Percentiles rank a stretch among this genome's conserved stretches.
These are phyloP conservation scores for Patella ulyssiponensis DNA, from an alignment of 2,888 invertebrate species.

Conservation along the genomic window DNA sequence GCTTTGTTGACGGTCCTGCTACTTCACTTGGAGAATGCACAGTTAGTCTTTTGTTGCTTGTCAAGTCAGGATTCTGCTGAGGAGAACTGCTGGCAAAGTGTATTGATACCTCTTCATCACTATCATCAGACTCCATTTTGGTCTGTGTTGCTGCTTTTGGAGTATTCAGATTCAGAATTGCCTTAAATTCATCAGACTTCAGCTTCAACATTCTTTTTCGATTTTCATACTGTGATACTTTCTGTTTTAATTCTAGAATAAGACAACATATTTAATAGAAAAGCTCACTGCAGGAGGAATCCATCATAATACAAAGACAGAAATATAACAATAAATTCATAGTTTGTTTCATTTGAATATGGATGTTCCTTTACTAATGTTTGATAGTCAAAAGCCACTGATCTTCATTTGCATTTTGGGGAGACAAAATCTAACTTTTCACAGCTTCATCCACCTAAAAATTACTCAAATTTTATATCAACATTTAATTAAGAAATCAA, in stretches of 20 bases:
- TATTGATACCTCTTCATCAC: background rate
- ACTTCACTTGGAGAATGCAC: background rate
- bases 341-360: too few species aligned
- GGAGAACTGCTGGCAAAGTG: background rate
- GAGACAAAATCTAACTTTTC: too few species aligned
- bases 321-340: background rate
- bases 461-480: too few species aligned
- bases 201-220: conserved; percentile 50
- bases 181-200: conserved; percentile 54
- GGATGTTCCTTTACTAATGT: too few species aligned
- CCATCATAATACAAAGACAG: background rate
- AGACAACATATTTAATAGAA: background rate
- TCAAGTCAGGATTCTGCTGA: background rate
- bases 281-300: too few species aligned
- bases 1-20: background rate
- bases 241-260: conserved; percentile 51
- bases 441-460: too few species aligned
- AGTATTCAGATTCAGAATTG: conserved; percentile 39
- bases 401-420: too few species aligned
- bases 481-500: too few species aligned
- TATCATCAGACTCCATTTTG: background rate
- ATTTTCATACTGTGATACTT: conserved; percentile 52
- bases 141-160: background rate
- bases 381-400: too few species aligned
- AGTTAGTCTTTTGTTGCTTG: background rate